A percentile compares a stretch with the other conserved stretches of the same genome.
phyloP scores from a whole-genome alignment of 1,140 invertebrate genomes.

The Polyergus mexicanus region DNA sequence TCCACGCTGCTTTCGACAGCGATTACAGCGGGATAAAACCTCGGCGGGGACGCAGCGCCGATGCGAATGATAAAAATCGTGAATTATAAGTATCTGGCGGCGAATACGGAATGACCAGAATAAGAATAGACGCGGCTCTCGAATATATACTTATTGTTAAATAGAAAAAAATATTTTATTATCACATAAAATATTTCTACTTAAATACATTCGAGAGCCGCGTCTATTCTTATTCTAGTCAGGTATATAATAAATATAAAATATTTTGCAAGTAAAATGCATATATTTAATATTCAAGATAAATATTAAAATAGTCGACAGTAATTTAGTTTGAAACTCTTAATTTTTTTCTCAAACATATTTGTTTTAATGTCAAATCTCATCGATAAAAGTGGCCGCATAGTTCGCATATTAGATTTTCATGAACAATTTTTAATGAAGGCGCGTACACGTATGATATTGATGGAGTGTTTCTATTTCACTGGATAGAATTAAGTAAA shows the following conservation, averaged over 20 bases:
- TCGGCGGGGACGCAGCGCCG: neutral
- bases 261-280: too few species aligned
- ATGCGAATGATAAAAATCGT: slow-evolving; percentile 40
- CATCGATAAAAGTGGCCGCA: neutral
- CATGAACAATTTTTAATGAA: neutral
- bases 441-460: neutral
- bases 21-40: slow-evolving; percentile 50
- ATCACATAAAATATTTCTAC: neutral
- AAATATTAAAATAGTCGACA: neutral
- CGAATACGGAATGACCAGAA: slow-evolving; percentile 15
- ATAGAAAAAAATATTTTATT: slow-evolving; percentile 25
- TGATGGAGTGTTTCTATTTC: slow-evolving; percentile 26
- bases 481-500: slow-evolving; percentile 17
- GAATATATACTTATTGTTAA: neutral
- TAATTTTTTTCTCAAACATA: neutral
- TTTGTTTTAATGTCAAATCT: too few species aligned
- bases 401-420: slow-evolving; percentile 4
- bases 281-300: neutral
- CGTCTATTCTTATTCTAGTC: too few species aligned
- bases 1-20: slow-evolving; percentile 34
- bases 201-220: too few species aligned
- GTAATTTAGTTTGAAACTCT: neutral
- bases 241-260: too few species aligned
- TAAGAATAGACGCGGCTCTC: neutral
- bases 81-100: slow-evolving; percentile 37